Conservation (phyloP, 2,888 invertebrate species). For the Leucoma salicis region DNA sequence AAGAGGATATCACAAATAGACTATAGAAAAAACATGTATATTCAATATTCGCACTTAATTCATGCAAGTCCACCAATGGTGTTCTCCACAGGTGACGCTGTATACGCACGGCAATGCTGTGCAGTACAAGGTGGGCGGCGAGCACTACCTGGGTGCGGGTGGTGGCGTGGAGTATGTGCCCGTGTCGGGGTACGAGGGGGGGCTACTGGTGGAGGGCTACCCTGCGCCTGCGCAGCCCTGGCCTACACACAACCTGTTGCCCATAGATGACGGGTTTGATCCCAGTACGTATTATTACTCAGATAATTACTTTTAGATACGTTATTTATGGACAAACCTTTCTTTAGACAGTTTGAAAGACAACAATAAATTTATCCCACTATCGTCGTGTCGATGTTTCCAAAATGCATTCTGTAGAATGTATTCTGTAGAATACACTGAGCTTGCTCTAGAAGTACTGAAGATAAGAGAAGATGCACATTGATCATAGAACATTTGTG, state of each 20-base stretch:
- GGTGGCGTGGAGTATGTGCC: slow-evolving; percentile 73
- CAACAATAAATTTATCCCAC: too few species aligned
- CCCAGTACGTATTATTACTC: slow-evolving; percentile 54
- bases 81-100: slow-evolving; percentile 74
- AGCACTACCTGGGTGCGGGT: slow-evolving; percentile 64
- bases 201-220: slow-evolving; percentile 70
- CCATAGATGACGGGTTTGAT: slow-evolving; percentile 76
- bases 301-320: too few species aligned
- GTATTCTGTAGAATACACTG: too few species aligned
- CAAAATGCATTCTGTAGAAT: too few species aligned
- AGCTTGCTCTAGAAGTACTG: not conserved
- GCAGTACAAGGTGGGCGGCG: slow-evolving; percentile 78
- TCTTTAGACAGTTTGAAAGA: too few species aligned
- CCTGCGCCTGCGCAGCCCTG: slow-evolving; percentile 68
- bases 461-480: not conserved
- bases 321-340: too few species aligned
- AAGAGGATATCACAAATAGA: too few species aligned
- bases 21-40: too few species aligned
- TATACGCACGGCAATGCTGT: slow-evolving; percentile 80
- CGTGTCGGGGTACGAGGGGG: slow-evolving; percentile 73
- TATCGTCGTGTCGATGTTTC: too few species aligned
- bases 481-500: not conserved
- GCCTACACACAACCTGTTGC: slow-evolving; percentile 67
- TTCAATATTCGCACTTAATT: too few species aligned
- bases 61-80: not conserved